A percentile compares a stretch with the other conserved stretches of the same genome.
These are phyloP conservation scores for Sphaeridia pumilis DNA, from an alignment of 2,888 invertebrate genomes.

Conservation along the genomic window DNA sequence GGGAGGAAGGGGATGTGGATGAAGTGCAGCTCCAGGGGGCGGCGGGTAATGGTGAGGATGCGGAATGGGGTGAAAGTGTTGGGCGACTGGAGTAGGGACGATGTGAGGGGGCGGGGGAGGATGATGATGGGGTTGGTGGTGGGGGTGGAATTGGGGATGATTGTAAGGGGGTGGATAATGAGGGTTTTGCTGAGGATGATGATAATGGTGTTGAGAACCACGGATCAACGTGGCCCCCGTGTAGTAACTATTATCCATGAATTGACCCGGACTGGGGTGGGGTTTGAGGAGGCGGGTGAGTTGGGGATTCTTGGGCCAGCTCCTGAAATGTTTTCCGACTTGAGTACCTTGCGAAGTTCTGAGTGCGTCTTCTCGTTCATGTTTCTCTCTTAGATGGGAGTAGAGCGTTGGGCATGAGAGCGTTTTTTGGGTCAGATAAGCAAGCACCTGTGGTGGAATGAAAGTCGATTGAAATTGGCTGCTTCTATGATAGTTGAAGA, in stretches of 20 bases:
- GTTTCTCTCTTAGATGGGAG: too few relatives aligned
- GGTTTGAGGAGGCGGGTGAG: too few relatives aligned
- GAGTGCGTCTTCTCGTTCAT: slow-evolving; percentile 10
- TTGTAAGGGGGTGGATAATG: neutral
- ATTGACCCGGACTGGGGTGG: neutral
- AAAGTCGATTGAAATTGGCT: too few relatives aligned
- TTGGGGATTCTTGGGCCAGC: too few relatives aligned
- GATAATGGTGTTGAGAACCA: slow-evolving; percentile 6
- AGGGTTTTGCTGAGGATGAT: neutral
- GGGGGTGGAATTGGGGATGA: neutral
- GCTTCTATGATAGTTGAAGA: too few relatives aligned
- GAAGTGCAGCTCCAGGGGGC: neutral
- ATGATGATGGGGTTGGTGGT: neutral
- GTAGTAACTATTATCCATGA: slow-evolving; percentile 22
- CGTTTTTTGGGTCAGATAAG: too few relatives aligned
- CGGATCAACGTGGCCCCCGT: slow-evolving; percentile 22
- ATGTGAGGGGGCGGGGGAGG: neutral
- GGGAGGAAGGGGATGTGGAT: neutral
- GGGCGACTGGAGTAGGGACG: neutral
- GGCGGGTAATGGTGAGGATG: neutral
- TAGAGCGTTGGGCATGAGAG: too few relatives aligned
- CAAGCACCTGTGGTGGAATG: too few relatives aligned
- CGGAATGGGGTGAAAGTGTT: neutral
- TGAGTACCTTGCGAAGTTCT: slow-evolving; percentile 5
- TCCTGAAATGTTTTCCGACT: too few relatives aligned